phyloP scores from a whole-genome alignment of 2,888 invertebrate species.

The Drosophila percnosoma region DNA sequence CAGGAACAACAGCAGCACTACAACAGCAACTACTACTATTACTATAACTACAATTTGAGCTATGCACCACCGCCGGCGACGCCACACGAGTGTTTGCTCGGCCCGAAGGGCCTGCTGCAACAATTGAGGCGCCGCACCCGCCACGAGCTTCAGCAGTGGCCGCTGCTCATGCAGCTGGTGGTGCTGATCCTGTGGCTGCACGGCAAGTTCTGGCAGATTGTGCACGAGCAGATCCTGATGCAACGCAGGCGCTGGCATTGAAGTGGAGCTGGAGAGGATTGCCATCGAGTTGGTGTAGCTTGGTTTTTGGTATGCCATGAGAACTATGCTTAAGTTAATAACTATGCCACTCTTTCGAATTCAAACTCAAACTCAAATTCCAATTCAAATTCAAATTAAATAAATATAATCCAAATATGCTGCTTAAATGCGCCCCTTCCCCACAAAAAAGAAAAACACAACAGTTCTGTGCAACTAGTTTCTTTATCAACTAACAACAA shows the following conservation, averaged over 20 bases:
- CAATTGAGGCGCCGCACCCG: constrained; percentile 79
- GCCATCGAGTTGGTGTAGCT: constrained; percentile 8
- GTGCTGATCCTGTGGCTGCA: constrained; percentile 82
- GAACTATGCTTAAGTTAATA: constrained; percentile 62
- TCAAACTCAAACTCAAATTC: constrained; percentile 43
- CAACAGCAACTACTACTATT: constrained; percentile 79
- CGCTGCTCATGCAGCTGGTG: constrained; percentile 82
- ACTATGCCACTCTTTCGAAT: constrained; percentile 58
- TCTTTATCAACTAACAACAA: constrained; percentile 19
- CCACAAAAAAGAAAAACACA: neutral
- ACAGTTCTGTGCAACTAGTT: constrained; percentile 15
- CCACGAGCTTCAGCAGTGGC: constrained; percentile 82
- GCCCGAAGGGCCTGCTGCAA: constrained; percentile 56
- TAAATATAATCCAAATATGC: constrained; percentile 66
- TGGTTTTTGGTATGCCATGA: constrained; percentile 54
- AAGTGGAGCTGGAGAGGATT: constrained; percentile 15
- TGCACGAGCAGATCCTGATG: constrained; percentile 72
- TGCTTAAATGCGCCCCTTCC: constrained; percentile 39
- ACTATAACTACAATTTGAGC: constrained; percentile 81
- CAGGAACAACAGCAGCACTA: constrained; percentile 62
- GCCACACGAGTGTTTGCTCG: constrained; percentile 33
- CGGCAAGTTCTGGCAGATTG: constrained; percentile 81
- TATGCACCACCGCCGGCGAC: constrained; percentile 66
- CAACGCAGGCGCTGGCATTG: constrained; percentile 74
- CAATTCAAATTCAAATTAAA: constrained; percentile 55